phyloP scores from a whole-genome alignment of 2,797 vertebrate genomes.

The Takifugu rubripes region DNA sequence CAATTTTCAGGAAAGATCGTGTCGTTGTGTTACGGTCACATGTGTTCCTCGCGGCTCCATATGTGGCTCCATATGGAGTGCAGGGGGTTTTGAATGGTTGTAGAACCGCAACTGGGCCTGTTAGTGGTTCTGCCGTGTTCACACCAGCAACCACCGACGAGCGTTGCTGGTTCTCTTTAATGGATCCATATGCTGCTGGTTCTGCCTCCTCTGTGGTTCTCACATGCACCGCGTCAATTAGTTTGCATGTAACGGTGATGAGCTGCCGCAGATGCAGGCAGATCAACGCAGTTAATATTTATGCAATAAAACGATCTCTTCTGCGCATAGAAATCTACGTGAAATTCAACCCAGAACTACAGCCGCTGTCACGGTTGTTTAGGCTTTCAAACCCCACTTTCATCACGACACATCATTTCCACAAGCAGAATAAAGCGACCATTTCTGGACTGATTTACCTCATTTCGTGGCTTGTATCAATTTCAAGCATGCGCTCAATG shows the following conservation, averaged over 20 bases:
- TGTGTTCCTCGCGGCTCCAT: no score
- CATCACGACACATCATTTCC: background rate
- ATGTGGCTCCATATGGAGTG: slow-evolving; percentile 16
- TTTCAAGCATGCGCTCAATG: slow-evolving; percentile 12
- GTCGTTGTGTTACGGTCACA: no score
- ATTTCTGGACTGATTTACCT: slow-evolving; percentile 4
- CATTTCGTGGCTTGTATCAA: slow-evolving; percentile 31
- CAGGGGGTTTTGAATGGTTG: slow-evolving; percentile 43
- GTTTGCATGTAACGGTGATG: slow-evolving; percentile 41
- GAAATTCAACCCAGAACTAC: background rate
- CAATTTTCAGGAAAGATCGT: no score
- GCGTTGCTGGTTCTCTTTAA: slow-evolving; percentile 41
- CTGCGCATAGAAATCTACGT: no score
- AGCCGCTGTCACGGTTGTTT: background rate
- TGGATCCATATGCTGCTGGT: slow-evolving; percentile 44
- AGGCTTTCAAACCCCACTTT: background rate
- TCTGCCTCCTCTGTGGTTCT: slow-evolving; percentile 55
- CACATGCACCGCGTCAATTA: slow-evolving; percentile 59
- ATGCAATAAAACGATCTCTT: background rate
- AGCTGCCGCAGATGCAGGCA: slow-evolving; percentile 31
- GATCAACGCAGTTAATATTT: slow-evolving; percentile 34
- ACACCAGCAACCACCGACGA: slow-evolving; percentile 24
- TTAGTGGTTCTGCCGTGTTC: slow-evolving; percentile 35
- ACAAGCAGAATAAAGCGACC: background rate
- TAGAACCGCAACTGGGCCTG: slow-evolving; percentile 55